A percentile compares a stretch with the other conserved stretches of the same genome.
These are phyloP conservation scores for Pollicipes pollicipes DNA, from an alignment of 1,140 invertebrate genomes.

Conservation along the genomic window DNA sequence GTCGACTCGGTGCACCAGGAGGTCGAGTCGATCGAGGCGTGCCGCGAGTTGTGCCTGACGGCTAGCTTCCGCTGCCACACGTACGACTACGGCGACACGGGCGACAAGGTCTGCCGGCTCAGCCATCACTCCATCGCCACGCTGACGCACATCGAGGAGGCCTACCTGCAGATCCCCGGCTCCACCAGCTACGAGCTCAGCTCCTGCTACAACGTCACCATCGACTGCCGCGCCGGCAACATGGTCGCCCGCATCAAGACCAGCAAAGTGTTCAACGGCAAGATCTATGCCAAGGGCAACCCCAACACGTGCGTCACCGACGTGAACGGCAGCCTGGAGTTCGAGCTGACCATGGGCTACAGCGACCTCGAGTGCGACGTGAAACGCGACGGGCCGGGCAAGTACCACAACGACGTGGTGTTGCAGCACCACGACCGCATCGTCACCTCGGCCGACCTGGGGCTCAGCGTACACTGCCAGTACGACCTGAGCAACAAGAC, in stretches of 20 bases:
- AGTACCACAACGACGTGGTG: slow-evolving; percentile 27
- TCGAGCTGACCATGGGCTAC: slow-evolving; percentile 28
- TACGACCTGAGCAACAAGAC: slow-evolving; percentile 34
- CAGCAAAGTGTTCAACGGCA: slow-evolving; percentile 35
- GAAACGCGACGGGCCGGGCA: slow-evolving; percentile 26
- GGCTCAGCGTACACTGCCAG: slow-evolving; percentile 34
- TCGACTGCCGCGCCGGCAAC: slow-evolving; percentile 48
- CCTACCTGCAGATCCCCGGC: slow-evolving; percentile 30
- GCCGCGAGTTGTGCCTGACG: slow-evolving; percentile 30
- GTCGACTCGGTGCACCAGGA: slow-evolving; percentile 32
- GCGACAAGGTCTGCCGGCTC: slow-evolving; percentile 31
- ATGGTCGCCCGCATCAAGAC: slow-evolving; percentile 33
- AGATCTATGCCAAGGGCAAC: slow-evolving; percentile 33
- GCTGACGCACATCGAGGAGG: slow-evolving; percentile 31
- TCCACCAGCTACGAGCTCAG: slow-evolving; percentile 65
- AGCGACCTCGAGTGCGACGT: slow-evolving; percentile 30
- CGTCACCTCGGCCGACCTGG: slow-evolving; percentile 35
- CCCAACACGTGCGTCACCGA: slow-evolving; percentile 34
- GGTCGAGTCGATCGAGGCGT: slow-evolving; percentile 26
- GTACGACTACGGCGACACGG: slow-evolving; percentile 33
- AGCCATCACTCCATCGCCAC: slow-evolving; percentile 32
- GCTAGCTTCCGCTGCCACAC: slow-evolving; percentile 32
- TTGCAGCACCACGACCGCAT: slow-evolving; percentile 37
- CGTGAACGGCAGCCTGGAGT: slow-evolving; percentile 26
- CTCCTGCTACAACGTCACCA: slow-evolving; percentile 85